These are phyloP conservation scores for Arbacia lixula DNA, from an alignment of 53 echinoderm and acorn worm species.

Conservation along the genomic window DNA sequence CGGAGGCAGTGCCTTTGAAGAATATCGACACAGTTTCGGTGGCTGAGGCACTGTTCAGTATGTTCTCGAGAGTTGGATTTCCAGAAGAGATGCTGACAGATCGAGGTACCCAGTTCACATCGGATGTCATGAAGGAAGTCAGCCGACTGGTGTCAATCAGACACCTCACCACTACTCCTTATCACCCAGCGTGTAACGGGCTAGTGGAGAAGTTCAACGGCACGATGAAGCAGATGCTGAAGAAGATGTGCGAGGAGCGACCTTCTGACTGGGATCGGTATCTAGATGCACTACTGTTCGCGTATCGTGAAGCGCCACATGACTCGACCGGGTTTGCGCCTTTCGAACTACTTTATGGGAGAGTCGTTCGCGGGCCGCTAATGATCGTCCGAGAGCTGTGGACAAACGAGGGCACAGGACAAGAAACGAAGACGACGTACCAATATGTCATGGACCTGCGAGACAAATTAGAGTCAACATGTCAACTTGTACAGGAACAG, in stretches of 20 bases:
- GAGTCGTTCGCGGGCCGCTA: slow-evolving; percentile 71
- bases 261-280: slow-evolving; percentile 78
- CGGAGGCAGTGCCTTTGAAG: slow-evolving; percentile 46
- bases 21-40: slow-evolving; percentile 42
- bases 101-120: slow-evolving; percentile 53
- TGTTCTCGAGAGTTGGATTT: slow-evolving; percentile 33
- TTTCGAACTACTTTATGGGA: slow-evolving; percentile 70
- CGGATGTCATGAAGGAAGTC: slow-evolving; percentile 62
- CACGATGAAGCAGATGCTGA: slow-evolving; percentile 53
- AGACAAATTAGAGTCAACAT: slow-evolving; percentile 58
- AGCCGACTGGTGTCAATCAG: slow-evolving; percentile 50
- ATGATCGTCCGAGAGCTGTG: slow-evolving; percentile 67
- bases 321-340: slow-evolving; percentile 70
- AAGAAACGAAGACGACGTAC: slow-evolving; percentile 68
- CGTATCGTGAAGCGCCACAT: slow-evolving; percentile 73
- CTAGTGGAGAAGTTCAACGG: slow-evolving; percentile 59
- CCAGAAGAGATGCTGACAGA: slow-evolving; percentile 36
- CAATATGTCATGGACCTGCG: slow-evolving; percentile 71
- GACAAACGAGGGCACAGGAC: slow-evolving; percentile 29
- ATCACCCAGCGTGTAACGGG: slow-evolving; percentile 44
- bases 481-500: slow-evolving; percentile 53
- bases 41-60: slow-evolving; percentile 48
- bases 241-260: slow-evolving; percentile 48
- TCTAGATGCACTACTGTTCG: slow-evolving; percentile 68
- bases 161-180: slow-evolving; percentile 51